phyloP scores from a whole-genome alignment of 2,113 vertebrate species.

The Strix aluco region DNA sequence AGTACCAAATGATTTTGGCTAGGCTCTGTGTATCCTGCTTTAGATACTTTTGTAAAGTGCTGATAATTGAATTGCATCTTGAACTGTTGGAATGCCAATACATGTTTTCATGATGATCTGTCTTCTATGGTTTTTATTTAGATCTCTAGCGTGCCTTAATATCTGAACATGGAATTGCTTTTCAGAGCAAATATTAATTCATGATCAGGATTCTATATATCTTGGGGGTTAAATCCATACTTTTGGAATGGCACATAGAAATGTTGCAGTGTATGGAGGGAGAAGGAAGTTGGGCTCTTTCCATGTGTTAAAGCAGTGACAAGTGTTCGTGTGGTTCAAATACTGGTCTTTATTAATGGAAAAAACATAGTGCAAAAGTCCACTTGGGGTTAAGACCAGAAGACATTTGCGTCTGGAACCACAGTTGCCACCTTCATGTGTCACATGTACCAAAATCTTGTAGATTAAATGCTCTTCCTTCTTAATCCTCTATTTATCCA shows the following conservation, averaged over 20 bases:
- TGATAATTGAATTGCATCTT: not conserved
- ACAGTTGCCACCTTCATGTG: not conserved
- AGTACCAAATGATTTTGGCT: not conserved
- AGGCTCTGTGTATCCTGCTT: not conserved
- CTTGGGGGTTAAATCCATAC: not conserved
- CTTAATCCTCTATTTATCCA: not conserved
- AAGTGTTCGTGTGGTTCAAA: not conserved
- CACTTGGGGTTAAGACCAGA: not conserved
- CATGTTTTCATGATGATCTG: not conserved
- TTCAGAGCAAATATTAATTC: not conserved
- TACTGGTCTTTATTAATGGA: not conserved
- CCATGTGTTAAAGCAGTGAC: not conserved
- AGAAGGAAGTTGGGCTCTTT: not conserved
- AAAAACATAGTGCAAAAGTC: not conserved
- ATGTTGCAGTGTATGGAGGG: not conserved
- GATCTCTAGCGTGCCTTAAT: not conserved
- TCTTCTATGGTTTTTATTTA: not conserved
- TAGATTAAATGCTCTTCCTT: not conserved
- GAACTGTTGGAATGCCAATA: not conserved
- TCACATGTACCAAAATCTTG: not conserved
- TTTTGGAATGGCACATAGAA: not conserved
- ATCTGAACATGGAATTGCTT: not conserved
- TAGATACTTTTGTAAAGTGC: not conserved
- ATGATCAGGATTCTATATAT: not conserved
- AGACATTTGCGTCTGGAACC: not conserved